These are phyloP conservation scores for Scaptomyza reducta DNA, from an alignment of 2,888 invertebrate species.

Conservation along the genomic window DNA sequence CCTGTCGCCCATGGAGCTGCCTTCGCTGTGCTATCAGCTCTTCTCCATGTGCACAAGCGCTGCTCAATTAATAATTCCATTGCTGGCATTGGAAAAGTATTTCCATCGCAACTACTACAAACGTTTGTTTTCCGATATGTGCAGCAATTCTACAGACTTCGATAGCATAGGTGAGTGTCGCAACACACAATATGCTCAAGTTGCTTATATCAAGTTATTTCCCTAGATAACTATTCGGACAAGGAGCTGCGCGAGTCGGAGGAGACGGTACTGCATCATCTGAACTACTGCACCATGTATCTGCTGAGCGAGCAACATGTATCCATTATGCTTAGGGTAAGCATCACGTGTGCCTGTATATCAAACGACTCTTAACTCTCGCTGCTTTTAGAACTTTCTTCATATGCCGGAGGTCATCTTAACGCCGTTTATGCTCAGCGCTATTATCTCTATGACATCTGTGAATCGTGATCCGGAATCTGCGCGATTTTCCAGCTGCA, in stretches of 20 bases:
- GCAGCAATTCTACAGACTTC: conserved; percentile 82
- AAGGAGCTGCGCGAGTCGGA: conserved; percentile 86
- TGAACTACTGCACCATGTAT: conserved; percentile 84
- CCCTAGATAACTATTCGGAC: conserved; percentile 83
- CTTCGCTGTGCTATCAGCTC: conserved; percentile 87
- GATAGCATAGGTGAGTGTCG: conserved; percentile 82
- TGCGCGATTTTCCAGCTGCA: conserved; percentile 72
- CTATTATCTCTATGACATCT: conserved; percentile 85
- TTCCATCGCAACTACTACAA: conserved; percentile 84
- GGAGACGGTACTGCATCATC: conserved; percentile 87
- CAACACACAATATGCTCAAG: fast-evolving
- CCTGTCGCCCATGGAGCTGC: conserved; percentile 86
- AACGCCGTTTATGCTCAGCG: conserved; percentile 87
- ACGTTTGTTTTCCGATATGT: conserved; percentile 81
- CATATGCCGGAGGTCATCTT: conserved; percentile 87
- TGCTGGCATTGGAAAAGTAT: conserved; percentile 85
- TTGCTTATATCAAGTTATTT: not conserved
- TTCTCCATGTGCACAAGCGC: conserved; percentile 85
- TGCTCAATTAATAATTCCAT: conserved; percentile 83
- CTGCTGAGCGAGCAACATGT: conserved; percentile 81
- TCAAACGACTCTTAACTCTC: conserved; percentile 24
- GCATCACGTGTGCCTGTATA: not conserved
- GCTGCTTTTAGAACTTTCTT: conserved; percentile 84
- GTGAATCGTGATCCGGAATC: conserved; percentile 83
- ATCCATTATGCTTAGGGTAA: conserved; percentile 76